These are phyloP conservation scores for Koerneria pararmatus DNA, from an alignment of 2,888 invertebrate genomes.

Conservation along the genomic window DNA sequence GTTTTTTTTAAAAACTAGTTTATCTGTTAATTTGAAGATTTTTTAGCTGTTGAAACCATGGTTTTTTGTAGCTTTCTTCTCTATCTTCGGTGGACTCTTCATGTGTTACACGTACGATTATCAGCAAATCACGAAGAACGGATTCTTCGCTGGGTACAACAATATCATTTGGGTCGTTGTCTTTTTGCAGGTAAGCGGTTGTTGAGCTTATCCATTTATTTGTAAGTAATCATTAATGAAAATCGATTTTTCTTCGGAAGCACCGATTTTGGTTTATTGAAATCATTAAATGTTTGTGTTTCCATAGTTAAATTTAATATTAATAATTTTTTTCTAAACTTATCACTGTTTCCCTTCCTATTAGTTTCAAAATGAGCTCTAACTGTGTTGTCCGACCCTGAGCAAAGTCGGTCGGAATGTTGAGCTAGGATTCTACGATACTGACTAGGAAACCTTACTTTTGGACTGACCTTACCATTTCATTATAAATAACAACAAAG, in stretches of 20 bases:
- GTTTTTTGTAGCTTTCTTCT: slow-evolving; percentile 61
- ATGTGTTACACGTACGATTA: slow-evolving; percentile 62
- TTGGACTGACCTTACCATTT: too few relatives aligned
- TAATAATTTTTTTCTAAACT: too few relatives aligned
- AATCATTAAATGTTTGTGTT: too few relatives aligned
- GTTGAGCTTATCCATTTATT: not conserved
- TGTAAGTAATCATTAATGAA: not conserved
- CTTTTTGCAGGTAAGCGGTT: slow-evolving; percentile 62
- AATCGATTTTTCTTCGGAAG: too few relatives aligned
- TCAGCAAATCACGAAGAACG: slow-evolving; percentile 60
- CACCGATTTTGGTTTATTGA: too few relatives aligned
- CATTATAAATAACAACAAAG: not conserved
- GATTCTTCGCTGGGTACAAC: slow-evolving; percentile 65
- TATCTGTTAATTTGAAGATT: not conserved
- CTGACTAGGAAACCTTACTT: too few relatives aligned
- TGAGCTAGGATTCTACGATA: too few relatives aligned
- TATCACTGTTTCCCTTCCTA: too few relatives aligned
- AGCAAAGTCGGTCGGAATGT: too few relatives aligned
- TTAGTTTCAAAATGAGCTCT: too few relatives aligned
- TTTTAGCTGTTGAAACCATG: not conserved
- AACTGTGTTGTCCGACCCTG: too few relatives aligned
- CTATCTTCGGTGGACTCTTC: slow-evolving; percentile 61
- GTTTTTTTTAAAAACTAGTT: not conserved
- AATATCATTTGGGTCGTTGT: slow-evolving; percentile 63
- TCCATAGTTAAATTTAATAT: too few relatives aligned